Base-by-base conservation (phyloP, 2,113 vertebrate genomes). In the Rhadina sibilatrix region DNA sequence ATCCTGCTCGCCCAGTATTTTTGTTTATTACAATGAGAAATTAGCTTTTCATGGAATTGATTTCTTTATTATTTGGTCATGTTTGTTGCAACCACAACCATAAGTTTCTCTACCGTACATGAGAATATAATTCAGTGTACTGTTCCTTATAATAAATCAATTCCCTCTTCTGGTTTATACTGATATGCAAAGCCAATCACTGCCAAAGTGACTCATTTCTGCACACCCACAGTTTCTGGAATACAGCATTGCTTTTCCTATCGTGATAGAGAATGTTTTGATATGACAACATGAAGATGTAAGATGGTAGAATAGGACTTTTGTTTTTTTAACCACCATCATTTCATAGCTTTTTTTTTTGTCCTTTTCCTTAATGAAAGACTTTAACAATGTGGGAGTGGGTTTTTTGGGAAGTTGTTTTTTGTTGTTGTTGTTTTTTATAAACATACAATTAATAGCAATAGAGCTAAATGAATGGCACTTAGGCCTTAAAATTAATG, bases 91-190 rank as follows among this genome's bases (percentile, higher is more conserved):
- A 77, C 40, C 31, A 40, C 71, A 72, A 38, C 46, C 17, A 6
- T 64, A 80, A 93, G 46, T 91, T 94, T 88, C 53, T 76, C 23
- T 81, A 6, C 11, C 69, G 37, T 59, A 69, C 40, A 12, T 70
- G 28, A 82, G 31, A 35, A 30, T 78, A 31, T 82, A 91, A 89
- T 64, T n/a, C 6, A 75, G 35, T 61, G 27, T 52, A 77, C 92
- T 94, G 53, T 94, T 95, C 57, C 31, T 83, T 79, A 23, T 16
- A 53, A 84, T 94, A 81, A 94, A 74, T 72, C 81, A 90, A 47
- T 93, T 93, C 63, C 20, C 15, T 89, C 38, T 93, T 90, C 83
- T 96, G 68, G 11, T 84, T 94, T 91, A 25, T 69, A 47, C 13
- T 30, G 85, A 65, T 76, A 57, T 72, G 35, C 35, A 79, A 83